Conservation (phyloP, 2,888 invertebrate species). For the Perdita meconis region DNA sequence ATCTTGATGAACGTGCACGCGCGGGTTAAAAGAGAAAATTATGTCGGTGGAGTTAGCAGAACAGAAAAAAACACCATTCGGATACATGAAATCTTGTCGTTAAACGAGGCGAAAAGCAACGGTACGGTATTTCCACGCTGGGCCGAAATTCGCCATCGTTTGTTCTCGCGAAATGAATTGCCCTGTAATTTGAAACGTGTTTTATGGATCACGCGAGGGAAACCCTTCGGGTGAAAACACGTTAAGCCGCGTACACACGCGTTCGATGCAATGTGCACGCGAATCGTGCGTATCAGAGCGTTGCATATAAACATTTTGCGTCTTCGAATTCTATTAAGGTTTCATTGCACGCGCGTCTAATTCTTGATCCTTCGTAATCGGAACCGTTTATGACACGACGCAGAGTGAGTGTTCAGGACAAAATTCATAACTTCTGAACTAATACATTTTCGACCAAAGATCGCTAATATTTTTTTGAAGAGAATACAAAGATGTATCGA, state of each 20-base stretch:
- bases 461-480: too few relatives aligned
- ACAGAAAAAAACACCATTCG: slow-evolving; percentile 38
- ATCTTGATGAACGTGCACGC: slow-evolving; percentile 38
- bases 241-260: not conserved
- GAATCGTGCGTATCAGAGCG: too few relatives aligned
- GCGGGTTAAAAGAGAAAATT: slow-evolving; percentile 54
- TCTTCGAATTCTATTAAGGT: too few relatives aligned
- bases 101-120: not conserved
- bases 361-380: too few relatives aligned
- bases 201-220: slow-evolving; percentile 4
- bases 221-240: slow-evolving; percentile 5
- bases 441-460: too few relatives aligned
- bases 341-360: too few relatives aligned
- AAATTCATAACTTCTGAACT: too few relatives aligned
- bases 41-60: slow-evolving; percentile 47
- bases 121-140: not conserved
- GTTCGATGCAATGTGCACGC: too few relatives aligned
- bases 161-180: not conserved
- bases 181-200: slow-evolving; percentile 15
- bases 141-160: not conserved
- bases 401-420: too few relatives aligned
- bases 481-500: too few relatives aligned
- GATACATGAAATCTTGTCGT: slow-evolving; percentile 8
- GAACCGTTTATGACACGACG: too few relatives aligned
- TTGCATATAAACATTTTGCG: too few relatives aligned